Evolutionary conservation across 1,140 invertebrate species (phyloP), one percentile per base, ranked within the genome.

Genomic region (Tetragonula clypearis): DNA sequence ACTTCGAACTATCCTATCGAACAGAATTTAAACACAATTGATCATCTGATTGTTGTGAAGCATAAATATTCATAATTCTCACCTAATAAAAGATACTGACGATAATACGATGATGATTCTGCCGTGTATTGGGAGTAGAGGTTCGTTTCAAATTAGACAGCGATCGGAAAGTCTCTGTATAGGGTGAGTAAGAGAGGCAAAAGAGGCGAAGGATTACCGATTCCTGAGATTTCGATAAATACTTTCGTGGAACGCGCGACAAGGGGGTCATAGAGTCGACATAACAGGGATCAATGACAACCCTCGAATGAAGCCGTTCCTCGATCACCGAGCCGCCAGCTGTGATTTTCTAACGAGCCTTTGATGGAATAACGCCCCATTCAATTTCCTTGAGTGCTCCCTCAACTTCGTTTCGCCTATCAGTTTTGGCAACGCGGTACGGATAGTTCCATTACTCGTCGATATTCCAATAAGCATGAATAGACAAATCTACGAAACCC

Each of bases 331-430:
- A 78, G 66, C 58, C 35, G 62, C 49, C 78, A 80, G 78, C 84
- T 85, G 76, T 88, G 72, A 89, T 88, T 88, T 86, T 82, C 77
- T 84, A 86, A 89, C 85, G 66, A 74, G 72, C 76, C 77, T 69
- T 72, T 83, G 84, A 89, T 88, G 85, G 85, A 80, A 88, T 73
- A 83, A 88, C 82, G 85, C 73, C 72, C 77, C 72, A 75, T 83
- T 86, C 84, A 88, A 89, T 89, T 80, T 88, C 76, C 88, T 77
- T 88, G 84, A 89, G 88, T 89, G 88, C 79, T 79, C 69, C 68
- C 41, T 49, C 69, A 60, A 77, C 66, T 49, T 68, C 49, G 62
- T 19, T 68, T 79, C 68, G 82, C 56, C 53, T 69, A 72, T 72
- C 68, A 62, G 56, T 84, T 79, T 79, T 60, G 76, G 35, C 49